phyloP scores from a whole-genome alignment of 2,797 vertebrate species.

The Euthynnus affinis region DNA sequence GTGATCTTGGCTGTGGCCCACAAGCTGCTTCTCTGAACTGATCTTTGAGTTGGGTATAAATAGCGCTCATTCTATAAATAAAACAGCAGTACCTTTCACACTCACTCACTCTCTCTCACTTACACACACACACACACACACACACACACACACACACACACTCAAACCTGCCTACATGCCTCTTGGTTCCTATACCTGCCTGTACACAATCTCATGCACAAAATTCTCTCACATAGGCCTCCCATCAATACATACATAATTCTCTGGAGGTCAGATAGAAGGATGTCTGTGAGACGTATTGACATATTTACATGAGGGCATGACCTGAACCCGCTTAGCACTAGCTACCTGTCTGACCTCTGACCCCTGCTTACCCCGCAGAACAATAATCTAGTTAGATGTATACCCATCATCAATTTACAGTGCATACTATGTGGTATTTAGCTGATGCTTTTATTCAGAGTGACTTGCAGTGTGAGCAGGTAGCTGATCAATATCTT shows the following conservation, averaged over 20 bases:
- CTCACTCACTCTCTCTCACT: constrained; percentile 54
- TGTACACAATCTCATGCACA: constrained; percentile 43
- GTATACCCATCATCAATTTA: constrained; percentile 1
- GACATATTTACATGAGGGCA: constrained; percentile 55
- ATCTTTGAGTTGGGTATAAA: constrained; percentile 86
- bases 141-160: constrained; percentile 37
- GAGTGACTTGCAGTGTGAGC: not conserved
- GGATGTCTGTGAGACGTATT: constrained; percentile 57
- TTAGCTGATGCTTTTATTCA: constrained; percentile 21
- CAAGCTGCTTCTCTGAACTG: constrained; percentile 82
- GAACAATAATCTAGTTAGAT: constrained; percentile 23
- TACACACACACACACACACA: constrained; percentile 13
- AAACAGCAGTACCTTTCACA: constrained; percentile 82
- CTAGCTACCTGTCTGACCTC: constrained; percentile 52
- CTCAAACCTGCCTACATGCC: constrained; percentile 42
- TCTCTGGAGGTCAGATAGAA: constrained; percentile 61
- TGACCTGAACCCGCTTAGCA: constrained; percentile 43
- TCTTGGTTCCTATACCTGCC: constrained; percentile 54
- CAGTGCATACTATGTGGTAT: constrained; percentile 9
- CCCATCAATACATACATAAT: constrained; percentile 58
- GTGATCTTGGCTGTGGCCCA: constrained; percentile 80
- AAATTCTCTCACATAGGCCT: constrained; percentile 26
- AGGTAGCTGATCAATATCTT: constrained; percentile 7
- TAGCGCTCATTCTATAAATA: constrained; percentile 84
- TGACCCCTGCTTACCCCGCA: constrained; percentile 41